These are phyloP conservation scores for Antheraea yamamai DNA, from an alignment of 2,888 invertebrate genomes.

Conservation along the genomic window DNA sequence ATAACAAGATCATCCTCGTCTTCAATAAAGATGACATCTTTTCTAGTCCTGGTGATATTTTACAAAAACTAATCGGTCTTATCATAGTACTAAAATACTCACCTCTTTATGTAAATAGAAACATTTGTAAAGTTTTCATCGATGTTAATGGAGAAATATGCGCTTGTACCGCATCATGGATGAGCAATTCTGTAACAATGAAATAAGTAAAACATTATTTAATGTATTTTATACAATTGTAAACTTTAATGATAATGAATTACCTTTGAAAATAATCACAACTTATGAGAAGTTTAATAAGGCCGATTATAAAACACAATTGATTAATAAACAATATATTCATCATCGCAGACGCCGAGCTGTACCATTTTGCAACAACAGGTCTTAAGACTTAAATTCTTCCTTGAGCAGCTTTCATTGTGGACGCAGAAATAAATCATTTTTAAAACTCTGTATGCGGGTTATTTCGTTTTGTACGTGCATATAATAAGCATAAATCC, in stretches of 20 bases:
- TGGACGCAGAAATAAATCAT: not conserved
- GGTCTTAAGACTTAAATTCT: not conserved
- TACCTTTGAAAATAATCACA: not conserved
- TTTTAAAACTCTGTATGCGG: too few relatives aligned
- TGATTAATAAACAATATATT: not conserved
- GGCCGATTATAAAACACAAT: not conserved
- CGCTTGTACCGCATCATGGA: slow-evolving; percentile 14
- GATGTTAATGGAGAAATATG: not conserved
- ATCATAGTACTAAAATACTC: not conserved
- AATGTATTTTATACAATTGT: not conserved
- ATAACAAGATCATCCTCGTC: not conserved
- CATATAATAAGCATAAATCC: too few relatives aligned
- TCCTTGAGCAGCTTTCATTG: not conserved
- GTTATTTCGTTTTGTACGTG: too few relatives aligned
- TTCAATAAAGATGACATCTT: not conserved
- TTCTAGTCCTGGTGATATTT: not conserved
- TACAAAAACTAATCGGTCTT: not conserved
- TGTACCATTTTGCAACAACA: not conserved
- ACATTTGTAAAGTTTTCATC: slow-evolving; percentile 5
- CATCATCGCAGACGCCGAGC: not conserved
- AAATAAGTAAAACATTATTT: not conserved
- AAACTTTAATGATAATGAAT: not conserved
- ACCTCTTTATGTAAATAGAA: slow-evolving; percentile 12
- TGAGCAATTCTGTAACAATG: not conserved
- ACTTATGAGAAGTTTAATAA: not conserved